A percentile compares a stretch with the other conserved stretches of the same genome.
Conservation (phyloP, 2,888 invertebrate genomes). For the Drosophila glabriapex region DNA sequence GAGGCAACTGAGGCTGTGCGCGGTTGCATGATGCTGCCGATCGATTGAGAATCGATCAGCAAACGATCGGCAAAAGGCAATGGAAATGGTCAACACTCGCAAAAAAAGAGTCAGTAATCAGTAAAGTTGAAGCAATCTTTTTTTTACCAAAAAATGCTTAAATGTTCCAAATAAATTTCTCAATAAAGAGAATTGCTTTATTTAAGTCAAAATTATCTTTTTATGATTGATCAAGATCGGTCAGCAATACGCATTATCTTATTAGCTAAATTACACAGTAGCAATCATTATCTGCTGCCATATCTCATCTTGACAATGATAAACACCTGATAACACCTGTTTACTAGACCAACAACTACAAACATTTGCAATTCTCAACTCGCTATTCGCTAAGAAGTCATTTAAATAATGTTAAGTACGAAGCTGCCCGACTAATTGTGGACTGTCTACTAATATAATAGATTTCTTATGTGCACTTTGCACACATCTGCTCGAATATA, state of each 20-base stretch:
- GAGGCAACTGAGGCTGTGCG: slow-evolving; percentile 59
- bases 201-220: not conserved
- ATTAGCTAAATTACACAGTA: not conserved
- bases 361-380: too few relatives aligned
- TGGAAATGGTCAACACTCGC: slow-evolving; percentile 30
- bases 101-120: slow-evolving; percentile 9
- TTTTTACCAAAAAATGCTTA: not conserved
- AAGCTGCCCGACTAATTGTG: too few relatives aligned
- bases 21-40: slow-evolving; percentile 83
- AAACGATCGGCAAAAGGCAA: slow-evolving; percentile 54
- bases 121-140: not conserved
- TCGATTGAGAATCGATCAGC: slow-evolving; percentile 83
- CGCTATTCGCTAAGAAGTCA: too few relatives aligned
- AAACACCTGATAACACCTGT: not conserved
- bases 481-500: not conserved
- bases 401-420: not conserved
- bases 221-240: not conserved
- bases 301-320: not conserved
- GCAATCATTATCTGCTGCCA: not conserved
- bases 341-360: not conserved
- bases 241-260: not conserved
- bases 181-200: not conserved
- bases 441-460: not conserved
- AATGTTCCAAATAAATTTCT: not conserved
- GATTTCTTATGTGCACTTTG: not conserved